Base-by-base conservation (phyloP, 1,140 invertebrate species). In the Microvelia longipes region DNA sequence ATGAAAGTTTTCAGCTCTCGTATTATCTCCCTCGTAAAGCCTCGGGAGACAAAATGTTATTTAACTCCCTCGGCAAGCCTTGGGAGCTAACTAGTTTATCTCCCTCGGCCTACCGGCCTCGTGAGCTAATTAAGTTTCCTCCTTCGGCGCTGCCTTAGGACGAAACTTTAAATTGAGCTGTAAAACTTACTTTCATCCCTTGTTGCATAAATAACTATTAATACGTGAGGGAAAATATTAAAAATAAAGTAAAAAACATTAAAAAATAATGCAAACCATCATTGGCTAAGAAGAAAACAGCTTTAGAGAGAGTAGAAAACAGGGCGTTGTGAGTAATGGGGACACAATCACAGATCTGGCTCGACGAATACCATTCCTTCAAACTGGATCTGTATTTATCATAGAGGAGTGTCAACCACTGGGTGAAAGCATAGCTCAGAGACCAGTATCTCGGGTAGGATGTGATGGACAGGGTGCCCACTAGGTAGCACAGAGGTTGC, bases 401-500 rank as follows among this genome's bases (percentile, higher is more conserved):
- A 26, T 64, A 64, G 5, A 64, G 62, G 2, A 13, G 62, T 15
- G 5, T 5, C 24, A 64, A 26, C 62, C 62, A 64, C 24, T 24
- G 5, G 2, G 62, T 64, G 62, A 64, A 64, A 24, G 62, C 62
- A 15, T 13, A 24, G 24, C 15, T 24, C 5, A 15, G 25, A 24
- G 15, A 2, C 62, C 62, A 64, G 62, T 64, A 64, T 5, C 62
- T 5, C 5, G 62, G 62, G 25, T 26, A 15, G 5, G 62, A 26
- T 15, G 62, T 26, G 5, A 5, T 64, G 2, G 15, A 15, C 11
- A 26, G 15, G 24, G 24, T 24, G 24, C 62, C 62, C 24, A 64
- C 25, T 24, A 64, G 62, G 62, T 24, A 64, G 62, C 62, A 64
- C 62, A 64, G 62, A 13, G 62, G 62, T 24, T 64, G 62, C 62